Base-by-base conservation (phyloP, 2,797 vertebrate genomes). In the Uromys caudimaculatus region DNA sequence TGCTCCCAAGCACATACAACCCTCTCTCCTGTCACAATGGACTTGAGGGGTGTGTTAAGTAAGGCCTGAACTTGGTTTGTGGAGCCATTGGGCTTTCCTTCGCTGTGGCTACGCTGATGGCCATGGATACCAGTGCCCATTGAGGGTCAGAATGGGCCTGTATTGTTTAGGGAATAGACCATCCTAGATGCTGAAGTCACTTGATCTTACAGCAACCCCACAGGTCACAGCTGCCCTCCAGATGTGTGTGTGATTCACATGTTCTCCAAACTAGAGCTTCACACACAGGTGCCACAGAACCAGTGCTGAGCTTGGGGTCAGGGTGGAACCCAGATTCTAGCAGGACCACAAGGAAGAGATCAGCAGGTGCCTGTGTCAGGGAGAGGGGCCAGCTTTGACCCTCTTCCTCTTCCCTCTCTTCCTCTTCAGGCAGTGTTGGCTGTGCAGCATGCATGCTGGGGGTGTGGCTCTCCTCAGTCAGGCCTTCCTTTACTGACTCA, bases 211-310 rank as follows among this genome's bases (percentile, higher is more conserved):
- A 0, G 16, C 84, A 12, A 76, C 91, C 47, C 58, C 3, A 1
- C 16, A 17, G 29, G 95, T 11, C 38, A 62, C 35, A 76, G 73
- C 78, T 78, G 92, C 38, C 0, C 0, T 38, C 29, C 35, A 29
- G 69, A 44, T 2, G 2, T 56, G 91, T 2, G 2, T 56, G 89
- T 3, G 58, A 32, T 56, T 67, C 6, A 29, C 60, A 2, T 0
- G 1, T 10, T 38, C 44, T 89, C 27, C 2, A 2, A 58, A 11
- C 8, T 1, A 4, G 38, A 67, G 81, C 1, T 8, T 2, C 60
- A 58, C 8, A 12, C 3, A 44, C 16, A 8, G 23, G 29, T 4
- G 0, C 52, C 62, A 3, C 0, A 6, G 44, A 17, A 14, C 0
- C 29, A 79, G 41, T 52, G 0, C 44, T 11, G 32, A 77, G 44